phyloP scores from a whole-genome alignment of 1,140 invertebrate genomes.

The Drosophila neocordata region DNA sequence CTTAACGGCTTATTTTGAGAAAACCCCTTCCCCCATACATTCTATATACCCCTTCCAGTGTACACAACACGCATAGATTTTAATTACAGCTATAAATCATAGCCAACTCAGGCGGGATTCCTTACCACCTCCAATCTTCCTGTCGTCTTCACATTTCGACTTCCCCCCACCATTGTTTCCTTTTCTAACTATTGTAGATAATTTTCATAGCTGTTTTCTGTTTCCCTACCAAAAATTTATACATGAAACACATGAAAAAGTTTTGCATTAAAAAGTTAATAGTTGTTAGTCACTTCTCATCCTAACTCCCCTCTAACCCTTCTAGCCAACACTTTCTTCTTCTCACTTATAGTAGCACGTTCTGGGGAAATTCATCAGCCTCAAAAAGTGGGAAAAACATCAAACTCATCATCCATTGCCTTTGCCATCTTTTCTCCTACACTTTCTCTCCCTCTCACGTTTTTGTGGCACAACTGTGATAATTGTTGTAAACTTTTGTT shows the following conservation, averaged over 20 bases:
- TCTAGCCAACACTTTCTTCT: too few relatives aligned
- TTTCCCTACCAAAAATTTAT: conserved; percentile 38
- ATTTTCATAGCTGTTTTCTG: conserved; percentile 42
- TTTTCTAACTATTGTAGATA: conserved; percentile 1
- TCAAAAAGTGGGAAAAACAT: conserved; percentile 14
- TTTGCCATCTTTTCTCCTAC: background rate
- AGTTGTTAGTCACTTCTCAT: conserved; percentile 39
- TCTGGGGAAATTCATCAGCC: conserved; percentile 34
- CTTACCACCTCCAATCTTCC: background rate
- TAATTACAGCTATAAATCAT: conserved; percentile 78
- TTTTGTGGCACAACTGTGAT: conserved; percentile 58
- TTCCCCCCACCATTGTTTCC: background rate
- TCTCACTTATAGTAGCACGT: conserved; percentile 20
- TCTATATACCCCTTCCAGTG: background rate
- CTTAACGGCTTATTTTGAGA: conserved; percentile 64
- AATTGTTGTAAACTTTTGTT: conserved; percentile 56
- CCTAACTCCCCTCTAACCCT: background rate
- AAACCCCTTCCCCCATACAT: conserved; percentile 20
- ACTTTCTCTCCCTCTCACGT: background rate
- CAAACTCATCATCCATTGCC: conserved; percentile 9
- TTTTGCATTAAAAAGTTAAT: conserved; percentile 71
- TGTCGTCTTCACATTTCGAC: too few relatives aligned
- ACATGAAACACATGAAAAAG: conserved; percentile 46
- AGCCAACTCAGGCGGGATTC: conserved; percentile 22
- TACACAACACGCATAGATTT: conserved; percentile 54